Evolutionary conservation across 2,888 invertebrate species (phyloP), one percentile per base, ranked within the genome.

Genomic region (Nemoura dubitans): DNA sequence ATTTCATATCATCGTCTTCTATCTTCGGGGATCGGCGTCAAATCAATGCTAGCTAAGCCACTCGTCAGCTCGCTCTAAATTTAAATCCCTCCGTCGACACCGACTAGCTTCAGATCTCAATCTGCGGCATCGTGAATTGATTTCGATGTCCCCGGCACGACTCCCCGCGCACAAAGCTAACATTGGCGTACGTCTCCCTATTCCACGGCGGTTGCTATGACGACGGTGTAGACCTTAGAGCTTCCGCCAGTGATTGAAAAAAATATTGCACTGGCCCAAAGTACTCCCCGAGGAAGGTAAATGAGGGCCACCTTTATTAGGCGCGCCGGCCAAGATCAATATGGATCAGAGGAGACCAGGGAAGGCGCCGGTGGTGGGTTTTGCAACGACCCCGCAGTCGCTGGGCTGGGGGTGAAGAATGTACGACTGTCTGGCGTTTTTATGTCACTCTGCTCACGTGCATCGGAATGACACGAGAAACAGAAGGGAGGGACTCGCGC

Each of bases 221-320:
- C 21, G 59, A 59, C 59, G 59, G 59, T 59, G 59, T 59, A 59
- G 59, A 59, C 59, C 59, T 59, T 21, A 59, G 59, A 59, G 59
- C 59, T 59, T 59, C 59, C 59, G 59, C 59, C 59, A 21, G 59
- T 59, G 59, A 59, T 59, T 59, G 59, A 59, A 59, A 59, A 36
- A 59, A 59, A 59, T 59, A 59, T 59, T 59, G 59, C 59, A 59
- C 59, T 59, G 59, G 59, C 21, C 59, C 59, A 59, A 59, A 59
- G 16, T 1, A 21, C 16, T 59, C 59, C 59, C 59, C 59, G 59
- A 59, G 59, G 59, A 59, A 59, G 59, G 59, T 59, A 59, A 59
- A 59, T 59, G 59, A 59, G 59, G 59, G 59, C 59, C 59, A 59
- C 59, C 59, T 59, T 59, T 59, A 59, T 59, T 7, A 59, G 59